These are phyloP conservation scores for Zygaena filipendulae DNA, from an alignment of 2,888 invertebrate genomes.

Conservation along the genomic window DNA sequence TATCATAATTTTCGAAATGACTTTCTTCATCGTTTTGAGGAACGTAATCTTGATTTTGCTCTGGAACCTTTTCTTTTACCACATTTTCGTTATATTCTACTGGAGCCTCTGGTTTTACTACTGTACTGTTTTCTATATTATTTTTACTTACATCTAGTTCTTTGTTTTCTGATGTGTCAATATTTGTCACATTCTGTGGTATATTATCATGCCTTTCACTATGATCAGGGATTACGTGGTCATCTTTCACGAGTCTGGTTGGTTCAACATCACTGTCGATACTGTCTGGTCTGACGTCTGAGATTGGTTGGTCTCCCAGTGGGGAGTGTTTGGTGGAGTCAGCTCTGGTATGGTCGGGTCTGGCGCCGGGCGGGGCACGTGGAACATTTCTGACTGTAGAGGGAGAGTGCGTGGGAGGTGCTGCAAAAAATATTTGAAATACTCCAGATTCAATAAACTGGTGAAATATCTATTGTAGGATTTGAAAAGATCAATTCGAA, in stretches of 20 bases:
- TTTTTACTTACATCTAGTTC: slow-evolving; percentile 11
- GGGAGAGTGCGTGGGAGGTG: slow-evolving; percentile 56
- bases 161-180: slow-evolving; percentile 10
- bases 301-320: slow-evolving; percentile 27
- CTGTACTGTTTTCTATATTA: slow-evolving; percentile 22
- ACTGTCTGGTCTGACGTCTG: slow-evolving; percentile 25
- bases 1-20: slow-evolving; percentile 11
- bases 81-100: no score
- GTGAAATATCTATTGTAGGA: no score
- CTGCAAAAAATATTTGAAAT: slow-evolving; percentile 26
- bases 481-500: no score
- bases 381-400: slow-evolving; percentile 40
- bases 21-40: slow-evolving; percentile 12
- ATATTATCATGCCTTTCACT: slow-evolving; percentile 11
- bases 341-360: slow-evolving; percentile 52
- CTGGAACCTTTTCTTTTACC: slow-evolving; percentile 19
- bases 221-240: slow-evolving; percentile 3
- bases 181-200: slow-evolving; percentile 9
- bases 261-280: slow-evolving; percentile 23
- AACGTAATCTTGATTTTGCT: slow-evolving; percentile 30
- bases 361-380: slow-evolving; percentile 36
- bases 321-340: slow-evolving; percentile 49
- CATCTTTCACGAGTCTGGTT: slow-evolving; percentile 22
- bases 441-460: neutral
- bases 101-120: slow-evolving; percentile 25